A percentile compares a stretch with the other conserved stretches of the same genome.
Conservation (phyloP, 64 coral and sea anemone genomes). For the Dendronephthya gigantea region DNA sequence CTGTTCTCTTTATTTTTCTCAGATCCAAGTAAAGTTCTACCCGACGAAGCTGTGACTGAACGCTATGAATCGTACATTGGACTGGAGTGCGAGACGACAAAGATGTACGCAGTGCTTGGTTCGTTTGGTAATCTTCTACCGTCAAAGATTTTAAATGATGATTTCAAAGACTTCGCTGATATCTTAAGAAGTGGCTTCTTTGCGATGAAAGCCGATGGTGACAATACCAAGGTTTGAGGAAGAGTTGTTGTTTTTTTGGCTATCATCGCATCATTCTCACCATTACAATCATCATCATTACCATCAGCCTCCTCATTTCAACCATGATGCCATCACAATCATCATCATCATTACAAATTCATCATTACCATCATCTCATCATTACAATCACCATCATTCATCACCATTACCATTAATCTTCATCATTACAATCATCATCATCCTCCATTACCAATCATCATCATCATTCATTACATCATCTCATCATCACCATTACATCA, state of each 20-base stretch:
- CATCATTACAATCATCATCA: not conserved
- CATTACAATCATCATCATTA: not conserved
- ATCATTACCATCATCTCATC: too few relatives aligned
- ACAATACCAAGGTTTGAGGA: not conserved
- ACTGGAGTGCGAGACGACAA: not conserved
- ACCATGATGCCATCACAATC: too few relatives aligned
- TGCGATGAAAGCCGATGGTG: not conserved
- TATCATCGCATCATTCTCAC: not conserved
- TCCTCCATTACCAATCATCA: too few relatives aligned
- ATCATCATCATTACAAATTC: too few relatives aligned
- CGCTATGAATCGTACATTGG: not conserved
- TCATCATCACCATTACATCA: not conserved
- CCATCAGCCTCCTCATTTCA: too few relatives aligned
- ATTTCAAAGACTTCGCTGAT: slow-evolving; percentile 5
- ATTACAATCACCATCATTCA: too few relatives aligned
- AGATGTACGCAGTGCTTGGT: not conserved
- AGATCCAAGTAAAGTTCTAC: not conserved
- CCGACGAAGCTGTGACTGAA: not conserved
- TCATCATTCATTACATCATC: not conserved
- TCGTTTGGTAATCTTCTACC: not conserved
- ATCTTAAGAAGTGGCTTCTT: not conserved
- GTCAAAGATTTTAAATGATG: not conserved
- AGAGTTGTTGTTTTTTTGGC: not conserved
- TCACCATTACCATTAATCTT: not conserved
- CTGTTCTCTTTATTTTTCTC: too few relatives aligned